Conservation (phyloP, 2,888 invertebrate species). For the Elegia similella region DNA sequence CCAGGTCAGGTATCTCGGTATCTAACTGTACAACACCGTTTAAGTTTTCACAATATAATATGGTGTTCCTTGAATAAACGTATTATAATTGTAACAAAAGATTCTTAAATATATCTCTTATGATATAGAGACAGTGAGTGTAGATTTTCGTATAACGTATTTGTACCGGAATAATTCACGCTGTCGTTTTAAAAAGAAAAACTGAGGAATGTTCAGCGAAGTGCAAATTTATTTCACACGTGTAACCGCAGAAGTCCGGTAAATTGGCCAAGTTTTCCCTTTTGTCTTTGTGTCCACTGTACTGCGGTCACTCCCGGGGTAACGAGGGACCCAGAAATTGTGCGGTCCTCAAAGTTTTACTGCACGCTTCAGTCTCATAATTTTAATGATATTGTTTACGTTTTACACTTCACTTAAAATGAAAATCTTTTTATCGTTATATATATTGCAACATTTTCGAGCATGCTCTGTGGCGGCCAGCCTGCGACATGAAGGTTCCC, state of each 20-base stretch:
- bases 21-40: too few species aligned
- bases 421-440: not conserved
- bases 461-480: too few species aligned
- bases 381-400: conserved; percentile 60
- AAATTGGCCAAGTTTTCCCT: conserved; percentile 33
- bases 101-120: too few species aligned
- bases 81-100: too few species aligned
- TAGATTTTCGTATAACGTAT: too few species aligned
- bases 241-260: conserved; percentile 3
- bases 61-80: too few species aligned
- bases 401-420: conserved; percentile 1
- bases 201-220: not conserved
- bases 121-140: too few species aligned
- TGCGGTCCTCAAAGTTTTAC: conserved; percentile 50
- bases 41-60: too few species aligned
- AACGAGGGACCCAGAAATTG: conserved; percentile 40
- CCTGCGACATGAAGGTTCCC: too few species aligned
- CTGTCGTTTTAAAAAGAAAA: not conserved
- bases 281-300: conserved; percentile 27
- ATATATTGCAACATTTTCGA: not conserved
- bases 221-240: conserved; percentile 5
- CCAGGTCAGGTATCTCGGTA: too few species aligned
- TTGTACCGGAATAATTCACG: too few species aligned
- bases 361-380: conserved; percentile 55
- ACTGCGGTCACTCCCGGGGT: not conserved